Evolutionary conservation across 2,113 vertebrate species (phyloP), one percentile per base, ranked within the genome.

Genomic region (Phaetusa simplex): DNA sequence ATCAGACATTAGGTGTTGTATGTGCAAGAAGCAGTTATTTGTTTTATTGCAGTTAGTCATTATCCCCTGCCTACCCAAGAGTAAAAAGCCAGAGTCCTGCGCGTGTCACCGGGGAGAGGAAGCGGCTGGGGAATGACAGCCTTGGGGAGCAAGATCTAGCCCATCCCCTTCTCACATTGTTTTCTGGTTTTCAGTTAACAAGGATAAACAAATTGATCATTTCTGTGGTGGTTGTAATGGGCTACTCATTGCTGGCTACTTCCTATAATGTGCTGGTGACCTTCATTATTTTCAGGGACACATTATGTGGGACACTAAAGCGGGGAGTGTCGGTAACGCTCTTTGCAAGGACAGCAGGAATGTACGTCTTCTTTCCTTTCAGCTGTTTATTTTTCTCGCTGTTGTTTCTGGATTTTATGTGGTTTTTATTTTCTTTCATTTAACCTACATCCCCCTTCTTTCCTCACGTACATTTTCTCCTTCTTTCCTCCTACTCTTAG

Each of bases 121-220:
- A 18, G 36, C 7, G 12, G 55, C 59, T n/a, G 80, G 52, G 42
- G 43, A 78, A 7, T 0, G 2, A 65, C 43, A 82, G 89, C 82
- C 94, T 69, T 72, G 69, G 82, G 96, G 86, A 90, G 72, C 50
- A n/a, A 45, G 38, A 73, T 34, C 58, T 42, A 38, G 79, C 95
- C 82, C 59, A 11, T 27, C 88, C 93, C 66, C 66, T 91, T 61
- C 45, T 34, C 83, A 45, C 27, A 5, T 23, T 76, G 83, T 62
- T 93, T 81, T 81, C 52, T 42, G 94, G 65, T 16, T 93, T 82
- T 88, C 32, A 11, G 71, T 74, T 95, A 96, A 94, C 86, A 77
- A 95, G 84, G 91, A 87, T 96, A 93, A 97, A 96, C 93, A 97
- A 94, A 97, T 95, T 93, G 97, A 97, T 97, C 85, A 55, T 91